phyloP scores from a whole-genome alignment of 35 echinoderm and acorn worm species.

The Anneissia japonica region DNA sequence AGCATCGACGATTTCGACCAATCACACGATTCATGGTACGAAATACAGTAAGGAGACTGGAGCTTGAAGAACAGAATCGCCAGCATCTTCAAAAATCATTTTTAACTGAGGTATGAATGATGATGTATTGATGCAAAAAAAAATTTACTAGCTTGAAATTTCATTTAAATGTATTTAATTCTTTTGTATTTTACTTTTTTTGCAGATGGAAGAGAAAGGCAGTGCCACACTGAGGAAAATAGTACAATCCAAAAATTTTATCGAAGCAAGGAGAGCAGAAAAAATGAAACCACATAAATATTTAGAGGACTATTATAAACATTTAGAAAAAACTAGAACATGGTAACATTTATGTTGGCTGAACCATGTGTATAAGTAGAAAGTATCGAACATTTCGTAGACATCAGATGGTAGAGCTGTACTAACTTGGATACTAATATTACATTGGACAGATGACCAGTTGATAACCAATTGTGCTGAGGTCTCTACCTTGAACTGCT shows the following conservation, averaged over 20 bases:
- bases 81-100: not conserved
- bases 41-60: not conserved
- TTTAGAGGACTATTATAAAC: constrained; percentile 30
- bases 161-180: too few species aligned
- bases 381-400: too few species aligned
- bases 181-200: not conserved
- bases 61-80: not conserved
- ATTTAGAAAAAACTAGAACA: constrained; percentile 22
- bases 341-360: too few species aligned
- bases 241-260: not conserved
- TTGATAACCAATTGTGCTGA: too few species aligned
- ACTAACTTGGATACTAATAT: too few species aligned
- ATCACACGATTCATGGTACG: not conserved
- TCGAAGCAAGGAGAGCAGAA: not conserved
- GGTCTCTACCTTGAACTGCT: too few species aligned
- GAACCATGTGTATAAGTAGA: too few species aligned
- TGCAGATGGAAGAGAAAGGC: constrained; percentile 33
- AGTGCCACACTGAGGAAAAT: constrained; percentile 21
- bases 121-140: too few species aligned
- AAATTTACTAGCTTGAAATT: too few species aligned
- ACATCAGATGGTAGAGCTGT: too few species aligned
- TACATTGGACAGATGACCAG: too few species aligned
- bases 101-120: not conserved
- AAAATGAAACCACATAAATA: constrained; percentile 39
- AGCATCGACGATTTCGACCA: not conserved